Evolutionary conservation across 2,888 invertebrate species (phyloP).

Genomic region (Hyposoter dolosus): DNA sequence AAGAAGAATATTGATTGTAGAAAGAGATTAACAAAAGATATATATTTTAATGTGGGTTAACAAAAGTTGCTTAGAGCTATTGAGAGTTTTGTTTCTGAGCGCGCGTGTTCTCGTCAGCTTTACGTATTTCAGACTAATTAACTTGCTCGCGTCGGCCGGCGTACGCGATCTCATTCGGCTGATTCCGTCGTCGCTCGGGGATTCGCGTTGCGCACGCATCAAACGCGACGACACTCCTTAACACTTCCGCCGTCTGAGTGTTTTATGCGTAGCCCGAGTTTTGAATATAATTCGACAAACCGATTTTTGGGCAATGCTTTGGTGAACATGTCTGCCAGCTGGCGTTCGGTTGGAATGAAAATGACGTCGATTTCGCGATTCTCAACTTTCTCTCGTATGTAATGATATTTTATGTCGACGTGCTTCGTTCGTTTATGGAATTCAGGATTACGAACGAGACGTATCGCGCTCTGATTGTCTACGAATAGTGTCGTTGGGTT

Average conservation of each 20-base stretch:
- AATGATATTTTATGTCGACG: slow-evolving; percentile 60
- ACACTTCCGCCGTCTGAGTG: slow-evolving; percentile 56
- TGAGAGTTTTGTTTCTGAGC: no score
- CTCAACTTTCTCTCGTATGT: slow-evolving; percentile 50
- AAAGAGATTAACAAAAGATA: no score
- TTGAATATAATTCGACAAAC: slow-evolving; percentile 22
- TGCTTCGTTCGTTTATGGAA: slow-evolving; percentile 65
- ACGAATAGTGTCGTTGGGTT: slow-evolving; percentile 25
- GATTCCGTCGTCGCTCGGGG: no score
- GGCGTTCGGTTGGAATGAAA: slow-evolving; percentile 54
- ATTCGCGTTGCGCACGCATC: no score
- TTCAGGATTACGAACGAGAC: slow-evolving; percentile 59
- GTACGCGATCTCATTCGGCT: no score
- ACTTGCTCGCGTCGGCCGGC: no score
- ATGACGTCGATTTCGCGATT: slow-evolving; percentile 49
- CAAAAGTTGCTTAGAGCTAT: no score
- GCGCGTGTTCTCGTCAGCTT: no score
- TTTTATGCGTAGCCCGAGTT: slow-evolving; percentile 44
- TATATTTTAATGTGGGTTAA: no score
- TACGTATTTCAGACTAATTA: no score
- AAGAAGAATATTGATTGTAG: no score
- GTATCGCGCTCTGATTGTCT: slow-evolving; percentile 64
- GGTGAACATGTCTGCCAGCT: slow-evolving; percentile 65
- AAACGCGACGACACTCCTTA: no score
- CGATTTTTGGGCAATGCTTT: slow-evolving; percentile 52